Evolutionary conservation across 2,888 invertebrate species (phyloP), one percentile per base, ranked within the genome.

Genomic region (Agrenia bidenticulata): DNA sequence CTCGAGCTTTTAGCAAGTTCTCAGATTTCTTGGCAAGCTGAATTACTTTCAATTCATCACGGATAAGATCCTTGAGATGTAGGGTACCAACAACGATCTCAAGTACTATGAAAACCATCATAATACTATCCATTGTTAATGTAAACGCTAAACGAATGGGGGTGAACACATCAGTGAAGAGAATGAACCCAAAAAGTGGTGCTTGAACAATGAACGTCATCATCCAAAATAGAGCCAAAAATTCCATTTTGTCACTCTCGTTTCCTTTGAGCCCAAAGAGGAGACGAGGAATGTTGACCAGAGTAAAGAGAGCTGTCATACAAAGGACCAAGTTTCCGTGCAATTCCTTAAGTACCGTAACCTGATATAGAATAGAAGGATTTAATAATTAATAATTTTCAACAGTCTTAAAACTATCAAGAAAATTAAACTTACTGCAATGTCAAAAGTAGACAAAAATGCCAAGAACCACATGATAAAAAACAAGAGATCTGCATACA

Each of bases 221-320:
- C 72, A 72, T 72, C 69, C 69, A 72, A 37, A 69, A 72, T 23
- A 72, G 41, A 13, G 72, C 72, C 53, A 72, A 61, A 50, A 66
- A 67, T 63, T 72, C 69, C 15, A 72, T 64, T 64, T 72, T 69
- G 49, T 72, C 72, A 26, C 66, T 66, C 61, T 66, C 66, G 55
- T 72, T 72, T 24, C 72, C 72, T 55, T 61, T 63, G 11, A 72
- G 50, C 15, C 72, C 72, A 58, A 72, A 72, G 2, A 64, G 49
- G 15, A 66, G 61, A 13, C 72, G 69, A 50, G 65, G 60, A 11
- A 67, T 50, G 45, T 72, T 72, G 17, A 69, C 69, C 21, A 69
- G 17, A 21, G 61, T 63, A 42, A 72, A 72, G 23, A 72, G 41
- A 17, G 55, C 24, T 1, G 72, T 66, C 15, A 72, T 23, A 17